phyloP scores from a whole-genome alignment of 2,888 invertebrate genomes.

The Thera britannica region DNA sequence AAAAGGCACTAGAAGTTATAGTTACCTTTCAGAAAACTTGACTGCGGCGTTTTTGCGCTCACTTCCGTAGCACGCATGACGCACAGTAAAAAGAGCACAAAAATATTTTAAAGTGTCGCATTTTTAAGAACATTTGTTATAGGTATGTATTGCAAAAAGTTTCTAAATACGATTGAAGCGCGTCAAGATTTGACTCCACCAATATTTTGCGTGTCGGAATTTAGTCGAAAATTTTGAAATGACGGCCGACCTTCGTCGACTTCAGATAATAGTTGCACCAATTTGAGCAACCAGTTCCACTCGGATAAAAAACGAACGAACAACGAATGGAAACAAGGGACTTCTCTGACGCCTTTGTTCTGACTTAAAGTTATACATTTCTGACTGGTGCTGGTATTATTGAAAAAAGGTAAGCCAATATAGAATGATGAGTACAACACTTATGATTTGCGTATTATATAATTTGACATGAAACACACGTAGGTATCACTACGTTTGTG shows the following conservation, averaged over 20 bases:
- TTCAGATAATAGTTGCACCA: slow-evolving; percentile 81
- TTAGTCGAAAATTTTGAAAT: slow-evolving; percentile 74
- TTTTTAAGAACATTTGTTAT: no score
- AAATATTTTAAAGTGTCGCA: not conserved
- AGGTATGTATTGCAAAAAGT: not conserved
- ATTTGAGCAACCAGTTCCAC: slow-evolving; percentile 80
- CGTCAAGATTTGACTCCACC: slow-evolving; percentile 55
- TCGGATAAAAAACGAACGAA: slow-evolving; percentile 66
- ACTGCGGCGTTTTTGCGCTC: no score
- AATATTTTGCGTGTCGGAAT: slow-evolving; percentile 83
- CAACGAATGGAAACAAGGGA: slow-evolving; percentile 70
- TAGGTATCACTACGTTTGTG: not conserved
- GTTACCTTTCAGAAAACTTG: no score
- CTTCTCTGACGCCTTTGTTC: slow-evolving; percentile 65
- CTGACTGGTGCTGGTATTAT: not conserved
- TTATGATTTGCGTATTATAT: not conserved
- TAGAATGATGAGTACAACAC: not conserved
- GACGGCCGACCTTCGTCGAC: slow-evolving; percentile 77
- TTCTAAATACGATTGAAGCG: slow-evolving; percentile 29
- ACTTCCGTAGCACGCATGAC: no score
- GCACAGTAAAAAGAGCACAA: no score
- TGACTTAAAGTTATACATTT: slow-evolving; percentile 20
- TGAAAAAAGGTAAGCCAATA: not conserved
- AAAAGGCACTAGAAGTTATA: no score
- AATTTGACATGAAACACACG: not conserved